These are phyloP conservation scores for Stratiolaelaps scimitus DNA, from an alignment of 1,140 invertebrate species.

Conservation along the genomic window DNA sequence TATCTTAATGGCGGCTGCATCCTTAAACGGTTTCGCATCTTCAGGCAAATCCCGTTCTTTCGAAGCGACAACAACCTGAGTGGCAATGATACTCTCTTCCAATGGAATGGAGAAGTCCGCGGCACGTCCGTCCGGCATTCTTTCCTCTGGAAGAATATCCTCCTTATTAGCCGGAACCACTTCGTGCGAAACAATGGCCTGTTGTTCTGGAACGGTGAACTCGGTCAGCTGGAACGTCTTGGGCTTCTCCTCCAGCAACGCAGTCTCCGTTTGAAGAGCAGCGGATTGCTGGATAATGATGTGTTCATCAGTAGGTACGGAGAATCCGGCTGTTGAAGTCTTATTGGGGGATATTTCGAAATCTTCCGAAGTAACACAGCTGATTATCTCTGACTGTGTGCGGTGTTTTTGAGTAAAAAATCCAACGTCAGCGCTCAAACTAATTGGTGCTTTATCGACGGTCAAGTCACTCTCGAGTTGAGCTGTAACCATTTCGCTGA, in stretches of 20 bases:
- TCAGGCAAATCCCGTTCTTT: slow-evolving; percentile 26
- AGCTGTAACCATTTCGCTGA: slow-evolving; percentile 33
- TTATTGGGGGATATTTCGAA: neutral
- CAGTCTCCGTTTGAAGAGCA: neutral
- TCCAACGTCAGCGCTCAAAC: slow-evolving; percentile 20
- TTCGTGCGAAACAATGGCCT: slow-evolving; percentile 18
- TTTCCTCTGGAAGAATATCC: slow-evolving; percentile 25
- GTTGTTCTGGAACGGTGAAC: slow-evolving; percentile 28
- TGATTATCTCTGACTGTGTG: neutral
- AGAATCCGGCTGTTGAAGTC: slow-evolving; percentile 29
- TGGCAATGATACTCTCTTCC: slow-evolving; percentile 32
- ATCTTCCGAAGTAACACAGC: neutral
- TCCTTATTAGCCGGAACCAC: slow-evolving; percentile 30
- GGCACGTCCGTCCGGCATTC: slow-evolving; percentile 29
- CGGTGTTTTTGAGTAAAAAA: slow-evolving; percentile 4
- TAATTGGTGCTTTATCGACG: slow-evolving; percentile 29
- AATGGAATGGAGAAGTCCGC: slow-evolving; percentile 32
- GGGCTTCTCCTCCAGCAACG: neutral
- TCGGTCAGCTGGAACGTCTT: slow-evolving; percentile 5
- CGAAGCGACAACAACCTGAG: slow-evolving; percentile 29
- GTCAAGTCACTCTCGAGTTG: slow-evolving; percentile 32
- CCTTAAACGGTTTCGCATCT: slow-evolving; percentile 29
- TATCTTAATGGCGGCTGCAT: slow-evolving; percentile 30
- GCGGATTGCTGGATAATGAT: slow-evolving; percentile 27
- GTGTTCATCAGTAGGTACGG: slow-evolving; percentile 32